Evolutionary conservation across 2,888 invertebrate species (phyloP), one percentile per base, ranked within the genome.

Genomic region (Digitonthophagus gazella): DNA sequence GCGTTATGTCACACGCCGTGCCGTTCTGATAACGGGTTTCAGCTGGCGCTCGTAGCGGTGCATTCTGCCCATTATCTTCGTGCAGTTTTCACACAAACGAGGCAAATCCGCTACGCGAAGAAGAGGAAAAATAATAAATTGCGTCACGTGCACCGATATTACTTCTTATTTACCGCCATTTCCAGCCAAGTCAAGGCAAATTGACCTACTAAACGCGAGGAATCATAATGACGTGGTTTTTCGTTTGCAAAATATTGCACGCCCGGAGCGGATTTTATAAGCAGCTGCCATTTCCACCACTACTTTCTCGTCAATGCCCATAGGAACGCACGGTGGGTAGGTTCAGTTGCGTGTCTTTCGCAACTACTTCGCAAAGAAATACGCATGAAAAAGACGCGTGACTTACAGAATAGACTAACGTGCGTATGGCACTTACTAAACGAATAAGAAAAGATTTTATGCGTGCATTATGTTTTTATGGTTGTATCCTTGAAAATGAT

Each of bases 161-260:
- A 18, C 58, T 58, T 5, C 72, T 73, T 74, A 72, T 65, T 73
- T 72, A n/a, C n/a, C n/a, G n/a, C n/a, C 70, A 66, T 71, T 72
- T 72, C 71, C 73, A 72, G 72, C 72, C 19, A 14, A 67, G 71
- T 72, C 71, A 71, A 70, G 72, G 73, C 72, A 72, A 72, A 68
- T 71, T 73, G 74, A 74, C 74, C 74, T 74, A 74, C 74, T 73
- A 74, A 74, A 65, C 70, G 61, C 61, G 61, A 19, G 18, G 63
- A 69, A 68, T 72, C 73, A 70, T 69, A 65, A 69, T 67, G 57
- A 71, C 71, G 72, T 71, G 69, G 71, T 74, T 74, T 74, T 72
- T 74, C 72, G 70, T 70, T 69, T 67, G 71, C 71, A 66, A 67
- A 71, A 71, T 70, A 67, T 68, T 57, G 55, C 61, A 22, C n/a